Evolutionary conservation across 2,113 vertebrate species (phyloP).

Genomic region (Gambusia affinis): DNA sequence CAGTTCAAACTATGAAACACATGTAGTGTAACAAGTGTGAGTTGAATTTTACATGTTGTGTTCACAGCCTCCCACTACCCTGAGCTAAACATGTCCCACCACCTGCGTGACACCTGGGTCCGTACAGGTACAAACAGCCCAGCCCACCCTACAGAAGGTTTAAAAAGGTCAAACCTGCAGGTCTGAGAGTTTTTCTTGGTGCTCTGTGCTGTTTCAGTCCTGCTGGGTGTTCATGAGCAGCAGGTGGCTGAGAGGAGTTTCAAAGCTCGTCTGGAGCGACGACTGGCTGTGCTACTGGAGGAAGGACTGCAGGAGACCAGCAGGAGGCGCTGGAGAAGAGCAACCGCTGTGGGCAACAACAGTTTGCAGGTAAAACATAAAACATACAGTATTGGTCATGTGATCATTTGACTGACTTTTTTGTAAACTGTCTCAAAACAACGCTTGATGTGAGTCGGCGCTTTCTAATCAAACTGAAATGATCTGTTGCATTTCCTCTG

Average conservation of each 20-base stretch:
- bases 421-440: too few relatives aligned
- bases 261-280: conserved; percentile 91
- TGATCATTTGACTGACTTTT: too few relatives aligned
- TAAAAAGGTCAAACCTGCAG: too few relatives aligned
- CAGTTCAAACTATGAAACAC: too few relatives aligned
- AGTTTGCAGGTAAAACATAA: conserved; percentile 87
- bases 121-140: conserved; percentile 87
- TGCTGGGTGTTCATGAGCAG: conserved; percentile 89
- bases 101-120: conserved; percentile 94
- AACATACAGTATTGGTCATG: neutral
- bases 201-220: conserved; percentile 59
- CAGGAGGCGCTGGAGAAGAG: conserved; percentile 87
- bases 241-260: conserved; percentile 88
- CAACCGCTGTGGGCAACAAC: conserved; percentile 86
- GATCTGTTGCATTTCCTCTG: too few relatives aligned
- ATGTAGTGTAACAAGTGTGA: neutral
- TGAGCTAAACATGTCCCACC: conserved; percentile 89
- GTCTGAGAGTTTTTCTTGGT: neutral
- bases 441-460: too few relatives aligned
- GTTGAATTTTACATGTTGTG: neutral
- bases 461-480: too few relatives aligned
- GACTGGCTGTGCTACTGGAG: conserved; percentile 89
- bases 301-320: conserved; percentile 82
- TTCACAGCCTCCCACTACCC: conserved; percentile 91
- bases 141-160: neutral